These are phyloP conservation scores for Gallinago paraguaiae DNA, from an alignment of 2,113 vertebrate species.

Conservation along the genomic window DNA sequence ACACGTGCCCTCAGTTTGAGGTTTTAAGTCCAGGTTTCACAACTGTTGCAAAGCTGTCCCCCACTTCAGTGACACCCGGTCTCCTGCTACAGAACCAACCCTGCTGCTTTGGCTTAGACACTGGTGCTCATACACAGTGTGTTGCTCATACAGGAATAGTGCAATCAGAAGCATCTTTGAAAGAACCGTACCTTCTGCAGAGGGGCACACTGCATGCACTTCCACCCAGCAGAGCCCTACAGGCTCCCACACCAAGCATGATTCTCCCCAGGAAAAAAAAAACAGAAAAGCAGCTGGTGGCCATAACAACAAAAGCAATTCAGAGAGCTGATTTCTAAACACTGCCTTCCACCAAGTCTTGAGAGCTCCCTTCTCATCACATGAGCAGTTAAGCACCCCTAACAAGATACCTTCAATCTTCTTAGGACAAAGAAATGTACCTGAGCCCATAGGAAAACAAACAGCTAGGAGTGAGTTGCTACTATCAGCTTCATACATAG, in stretches of 20 bases:
- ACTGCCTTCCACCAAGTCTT: neutral
- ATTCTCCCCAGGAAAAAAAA: neutral
- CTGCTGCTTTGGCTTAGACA: neutral
- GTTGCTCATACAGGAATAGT: accelerated
- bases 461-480: neutral
- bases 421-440: neutral
- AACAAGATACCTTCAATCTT: neutral
- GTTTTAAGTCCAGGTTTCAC: neutral
- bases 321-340: neutral
- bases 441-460: neutral
- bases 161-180: neutral
- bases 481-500: neutral
- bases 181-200: neutral
- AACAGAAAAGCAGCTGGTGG: neutral
- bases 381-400: neutral
- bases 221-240: neutral
- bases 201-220: neutral
- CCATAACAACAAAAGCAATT: neutral
- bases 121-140: neutral
- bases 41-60: neutral
- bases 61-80: neutral
- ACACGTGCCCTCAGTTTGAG: neutral
- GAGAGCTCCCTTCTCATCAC: neutral
- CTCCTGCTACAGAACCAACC: neutral
- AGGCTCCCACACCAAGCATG: too few species aligned